These are phyloP conservation scores for Ceratoteleas bidentatus DNA, from an alignment of 1,140 invertebrate species.

Conservation along the genomic window DNA sequence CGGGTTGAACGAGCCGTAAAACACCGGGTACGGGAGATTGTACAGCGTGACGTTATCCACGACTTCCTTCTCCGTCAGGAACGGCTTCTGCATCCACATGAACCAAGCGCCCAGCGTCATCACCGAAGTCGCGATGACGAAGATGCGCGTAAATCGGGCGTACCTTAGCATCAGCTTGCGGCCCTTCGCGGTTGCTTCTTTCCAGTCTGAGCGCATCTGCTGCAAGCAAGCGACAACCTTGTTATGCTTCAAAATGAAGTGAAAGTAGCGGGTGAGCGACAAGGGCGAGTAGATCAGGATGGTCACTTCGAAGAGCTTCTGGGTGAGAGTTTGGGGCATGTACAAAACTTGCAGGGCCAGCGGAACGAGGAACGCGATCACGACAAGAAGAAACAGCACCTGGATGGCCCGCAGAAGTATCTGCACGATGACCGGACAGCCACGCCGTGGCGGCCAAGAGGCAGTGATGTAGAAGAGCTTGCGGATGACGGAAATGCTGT, in stretches of 20 bases:
- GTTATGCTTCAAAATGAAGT: not conserved
- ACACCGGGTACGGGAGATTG: too few species aligned
- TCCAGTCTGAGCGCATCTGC: constrained; percentile 1
- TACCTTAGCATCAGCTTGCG: constrained; percentile 8
- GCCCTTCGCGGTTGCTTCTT: not conserved
- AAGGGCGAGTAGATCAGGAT: constrained; percentile 3
- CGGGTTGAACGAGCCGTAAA: too few species aligned
- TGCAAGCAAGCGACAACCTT: not conserved
- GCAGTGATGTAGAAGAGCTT: constrained; percentile 6
- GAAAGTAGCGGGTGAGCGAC: not conserved
- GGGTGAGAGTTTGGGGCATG: not conserved
- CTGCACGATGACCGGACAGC: not conserved
- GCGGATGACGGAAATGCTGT: constrained; percentile 9
- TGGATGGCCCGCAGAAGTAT: not conserved
- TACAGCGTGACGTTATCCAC: too few species aligned
- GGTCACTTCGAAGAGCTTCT: not conserved
- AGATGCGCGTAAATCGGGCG: not conserved
- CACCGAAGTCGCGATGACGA: not conserved
- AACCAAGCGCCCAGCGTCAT: constrained; percentile 1
- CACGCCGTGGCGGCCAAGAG: not conserved
- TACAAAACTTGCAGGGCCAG: not conserved
- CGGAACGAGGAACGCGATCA: not conserved
- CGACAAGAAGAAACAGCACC: not conserved
- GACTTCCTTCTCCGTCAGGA: too few species aligned
- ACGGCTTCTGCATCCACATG: constrained; percentile 5